Base-by-base conservation (phyloP, 2,888 invertebrate species). In the Drosophila recens region DNA sequence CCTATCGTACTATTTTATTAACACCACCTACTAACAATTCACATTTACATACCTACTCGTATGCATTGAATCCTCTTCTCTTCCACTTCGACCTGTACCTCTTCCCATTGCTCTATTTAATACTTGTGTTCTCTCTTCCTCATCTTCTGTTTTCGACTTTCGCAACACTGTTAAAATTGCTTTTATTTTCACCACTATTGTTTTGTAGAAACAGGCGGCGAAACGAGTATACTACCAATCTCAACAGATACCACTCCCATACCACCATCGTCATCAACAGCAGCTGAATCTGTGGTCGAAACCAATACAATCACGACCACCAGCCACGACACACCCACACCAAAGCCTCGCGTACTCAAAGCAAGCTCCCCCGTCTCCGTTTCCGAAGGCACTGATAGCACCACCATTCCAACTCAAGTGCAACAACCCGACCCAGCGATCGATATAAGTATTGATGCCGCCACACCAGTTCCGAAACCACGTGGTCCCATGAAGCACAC, bases 321-420 rank as follows among this genome's bases (percentile, higher is more conserved):
- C 65, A 90, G 72, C 68, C 76, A 81, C 58, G 90, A 89, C 76
- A 80, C 79, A 66, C 94, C 94, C 73, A 93, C 93, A 91, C 94
- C 94, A 79, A 94, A 93, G 89, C 94, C 94, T 57, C 93, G 94
- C 71, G 90, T 90, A 74, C 90, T 88, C 70, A 91, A 90, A 89
- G 80, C 90, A 69, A 84, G 84, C 57, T 87, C 90, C 42, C 90
- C 91, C 63, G 87, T 84, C 42, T 87, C 89, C 34, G 27, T 23
- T 23, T 23, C 23, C 23, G 87, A 90, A 68, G 80, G 66, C 82
- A 83, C 84, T 9, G 87, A 86, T 43, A 78, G 84, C 87, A 84
- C 89, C 23, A 81, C 80, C 67, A 87, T 85, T 62, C 88, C 85
- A 69, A 80, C 69, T 70, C 88, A 78, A 72, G 54, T 64, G 58